Percentiles rank a stretch among this genome's conserved stretches.
These are phyloP conservation scores for Hydractinia echinata DNA, from an alignment of 30 jellyfish, hydroid and myxozoan genomes.

Conservation along the genomic window DNA sequence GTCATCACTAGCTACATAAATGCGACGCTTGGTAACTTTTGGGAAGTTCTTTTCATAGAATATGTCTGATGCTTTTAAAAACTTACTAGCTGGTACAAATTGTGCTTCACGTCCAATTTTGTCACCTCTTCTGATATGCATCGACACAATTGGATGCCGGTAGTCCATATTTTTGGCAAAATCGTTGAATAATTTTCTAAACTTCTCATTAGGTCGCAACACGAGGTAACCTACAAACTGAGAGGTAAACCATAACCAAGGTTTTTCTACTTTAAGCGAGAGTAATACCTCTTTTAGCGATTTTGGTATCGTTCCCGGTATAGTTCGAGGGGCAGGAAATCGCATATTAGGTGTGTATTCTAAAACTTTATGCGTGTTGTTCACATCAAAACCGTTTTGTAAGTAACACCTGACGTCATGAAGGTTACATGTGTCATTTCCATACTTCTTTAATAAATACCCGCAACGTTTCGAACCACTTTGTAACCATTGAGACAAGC, in stretches of 20 bases:
- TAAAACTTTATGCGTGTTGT: neutral
- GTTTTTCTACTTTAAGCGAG: neutral
- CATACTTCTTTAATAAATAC: neutral
- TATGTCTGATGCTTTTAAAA: neutral
- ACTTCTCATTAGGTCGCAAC: neutral
- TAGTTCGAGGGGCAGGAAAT: constrained; percentile 1
- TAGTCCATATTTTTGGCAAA: neutral
- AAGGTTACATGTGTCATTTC: neutral
- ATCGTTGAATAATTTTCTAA: neutral
- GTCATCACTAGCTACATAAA: constrained; percentile 15
- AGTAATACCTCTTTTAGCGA: neutral
- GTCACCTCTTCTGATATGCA: constrained; percentile 2
- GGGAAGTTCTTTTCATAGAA: neutral
- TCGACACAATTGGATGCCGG: neutral
- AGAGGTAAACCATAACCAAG: constrained; percentile 9
- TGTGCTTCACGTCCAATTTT: constrained; percentile 1
- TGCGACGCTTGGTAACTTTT: neutral
- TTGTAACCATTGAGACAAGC: neutral
- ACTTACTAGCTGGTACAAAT: neutral
- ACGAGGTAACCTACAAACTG: constrained; percentile 7
- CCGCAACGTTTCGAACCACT: neutral
- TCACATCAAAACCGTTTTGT: neutral
- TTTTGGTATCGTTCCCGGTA: constrained; percentile 4
- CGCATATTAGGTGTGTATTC: neutral
- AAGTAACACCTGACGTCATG: neutral